Percentiles rank a stretch among this genome's conserved stretches.
Conservation (phyloP, 2,797 vertebrate genomes). For the Dermochelys coriacea region DNA sequence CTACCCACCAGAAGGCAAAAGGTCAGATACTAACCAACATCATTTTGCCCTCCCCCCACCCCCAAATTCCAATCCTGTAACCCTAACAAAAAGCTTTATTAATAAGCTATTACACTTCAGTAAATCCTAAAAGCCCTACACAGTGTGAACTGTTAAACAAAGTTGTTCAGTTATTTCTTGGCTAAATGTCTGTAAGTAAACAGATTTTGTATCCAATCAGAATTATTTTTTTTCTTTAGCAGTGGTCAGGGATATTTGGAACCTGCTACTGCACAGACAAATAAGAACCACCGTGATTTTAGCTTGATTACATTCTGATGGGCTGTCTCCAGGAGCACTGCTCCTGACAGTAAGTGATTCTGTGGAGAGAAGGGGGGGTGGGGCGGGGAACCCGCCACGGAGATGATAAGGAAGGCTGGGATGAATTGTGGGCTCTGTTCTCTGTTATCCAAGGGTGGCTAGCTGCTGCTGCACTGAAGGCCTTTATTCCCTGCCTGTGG, state of each 20-base stretch:
- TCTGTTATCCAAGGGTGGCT: slow-evolving; percentile 77
- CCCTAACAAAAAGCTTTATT: neutral
- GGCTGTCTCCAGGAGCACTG: slow-evolving; percentile 63
- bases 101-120: slow-evolving; percentile 7
- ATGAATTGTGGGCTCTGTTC: slow-evolving; percentile 95
- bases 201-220: slow-evolving; percentile 24
- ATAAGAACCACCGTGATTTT: slow-evolving; percentile 63
- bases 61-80: slow-evolving; percentile 34
- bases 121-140: slow-evolving; percentile 18
- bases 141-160: slow-evolving; percentile 46
- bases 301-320: slow-evolving; percentile 62
- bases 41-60: neutral
- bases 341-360: slow-evolving; percentile 64
- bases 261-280: slow-evolving; percentile 31
- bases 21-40: slow-evolving; percentile 50
- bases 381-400: slow-evolving; percentile 39
- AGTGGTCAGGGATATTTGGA: slow-evolving; percentile 32
- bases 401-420: slow-evolving; percentile 76
- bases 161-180: slow-evolving; percentile 43
- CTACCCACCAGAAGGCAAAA: slow-evolving; percentile 38
- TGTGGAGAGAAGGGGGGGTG: slow-evolving; percentile 33
- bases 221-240: neutral
- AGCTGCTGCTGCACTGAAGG: slow-evolving; percentile 81
- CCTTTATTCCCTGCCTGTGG: slow-evolving; percentile 92
- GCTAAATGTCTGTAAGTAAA: slow-evolving; percentile 35